Evolutionary conservation across 2,113 vertebrate genomes (phyloP).

Genomic region (Petroica traversi): DNA sequence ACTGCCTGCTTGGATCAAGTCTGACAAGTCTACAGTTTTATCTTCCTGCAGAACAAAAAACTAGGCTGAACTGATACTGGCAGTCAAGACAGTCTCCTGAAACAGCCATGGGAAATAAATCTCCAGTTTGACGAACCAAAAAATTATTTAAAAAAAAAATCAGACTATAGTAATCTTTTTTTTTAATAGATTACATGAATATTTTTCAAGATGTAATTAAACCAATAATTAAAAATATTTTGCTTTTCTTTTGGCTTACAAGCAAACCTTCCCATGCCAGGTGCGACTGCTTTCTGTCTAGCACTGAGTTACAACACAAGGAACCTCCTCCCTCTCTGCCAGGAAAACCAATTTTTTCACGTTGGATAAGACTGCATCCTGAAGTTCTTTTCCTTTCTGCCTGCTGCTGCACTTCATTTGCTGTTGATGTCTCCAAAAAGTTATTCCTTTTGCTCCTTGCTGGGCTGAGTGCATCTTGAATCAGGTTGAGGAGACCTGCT

Average conservation of each 20-base stretch:
- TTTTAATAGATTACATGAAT: background rate
- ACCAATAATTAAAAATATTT: background rate
- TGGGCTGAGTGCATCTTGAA: background rate
- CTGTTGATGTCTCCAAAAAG: background rate
- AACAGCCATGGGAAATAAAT: background rate
- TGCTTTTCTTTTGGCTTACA: background rate
- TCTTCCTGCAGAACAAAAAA: background rate
- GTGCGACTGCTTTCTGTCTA: background rate
- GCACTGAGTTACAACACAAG: background rate
- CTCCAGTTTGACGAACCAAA: background rate
- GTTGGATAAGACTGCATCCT: background rate
- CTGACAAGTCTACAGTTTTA: conserved; percentile 8
- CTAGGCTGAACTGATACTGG: background rate
- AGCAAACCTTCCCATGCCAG: background rate
- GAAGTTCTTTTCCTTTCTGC: background rate
- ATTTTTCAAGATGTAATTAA: background rate
- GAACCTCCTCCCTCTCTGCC: background rate
- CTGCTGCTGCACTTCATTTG: background rate
- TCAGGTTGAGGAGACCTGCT: background rate
- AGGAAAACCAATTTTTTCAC: background rate
- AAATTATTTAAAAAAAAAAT: background rate
- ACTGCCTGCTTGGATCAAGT: background rate
- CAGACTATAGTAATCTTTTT: background rate
- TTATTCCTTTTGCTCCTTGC: background rate
- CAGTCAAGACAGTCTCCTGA: background rate